phyloP scores from a whole-genome alignment of 2,113 vertebrate genomes.

The Tupaia tana region DNA sequence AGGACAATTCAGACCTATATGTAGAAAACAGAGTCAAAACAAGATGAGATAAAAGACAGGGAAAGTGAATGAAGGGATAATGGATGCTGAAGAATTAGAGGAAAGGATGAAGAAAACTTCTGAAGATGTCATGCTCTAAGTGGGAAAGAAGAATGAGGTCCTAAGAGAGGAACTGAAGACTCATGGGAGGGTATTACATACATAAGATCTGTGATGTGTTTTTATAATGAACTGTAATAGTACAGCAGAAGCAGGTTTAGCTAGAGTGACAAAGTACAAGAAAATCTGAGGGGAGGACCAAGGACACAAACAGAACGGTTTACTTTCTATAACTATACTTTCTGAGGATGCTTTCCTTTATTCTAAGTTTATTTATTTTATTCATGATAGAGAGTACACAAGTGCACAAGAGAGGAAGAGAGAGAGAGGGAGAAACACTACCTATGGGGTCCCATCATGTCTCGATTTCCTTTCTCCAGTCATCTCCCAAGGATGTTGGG shows the following conservation, averaged over 20 bases:
- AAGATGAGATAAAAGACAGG: neutral
- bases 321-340: neutral
- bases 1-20: too few species aligned
- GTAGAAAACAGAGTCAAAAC: neutral
- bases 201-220: neutral
- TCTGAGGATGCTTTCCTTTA: neutral
- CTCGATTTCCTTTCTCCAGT: too few species aligned
- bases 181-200: neutral
- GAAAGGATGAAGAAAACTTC: neutral
- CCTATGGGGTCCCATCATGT: too few species aligned
- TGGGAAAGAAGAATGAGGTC: neutral
- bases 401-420: too few species aligned
- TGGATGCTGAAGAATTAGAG: neutral
- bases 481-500: too few species aligned
- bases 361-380: too few species aligned
- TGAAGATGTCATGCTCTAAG: neutral
- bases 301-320: neutral
- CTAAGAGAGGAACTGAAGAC: neutral
- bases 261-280: neutral
- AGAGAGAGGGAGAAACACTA: too few species aligned
- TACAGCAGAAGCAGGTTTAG: accelerated
- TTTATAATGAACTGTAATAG: neutral
- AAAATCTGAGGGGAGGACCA: neutral
- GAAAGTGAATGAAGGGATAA: neutral
- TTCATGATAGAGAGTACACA: too few species aligned